Percentiles rank a stretch among this genome's conserved stretches.
phyloP scores from a whole-genome alignment of 1,140 invertebrate genomes.

The Lucilia cuprina region DNA sequence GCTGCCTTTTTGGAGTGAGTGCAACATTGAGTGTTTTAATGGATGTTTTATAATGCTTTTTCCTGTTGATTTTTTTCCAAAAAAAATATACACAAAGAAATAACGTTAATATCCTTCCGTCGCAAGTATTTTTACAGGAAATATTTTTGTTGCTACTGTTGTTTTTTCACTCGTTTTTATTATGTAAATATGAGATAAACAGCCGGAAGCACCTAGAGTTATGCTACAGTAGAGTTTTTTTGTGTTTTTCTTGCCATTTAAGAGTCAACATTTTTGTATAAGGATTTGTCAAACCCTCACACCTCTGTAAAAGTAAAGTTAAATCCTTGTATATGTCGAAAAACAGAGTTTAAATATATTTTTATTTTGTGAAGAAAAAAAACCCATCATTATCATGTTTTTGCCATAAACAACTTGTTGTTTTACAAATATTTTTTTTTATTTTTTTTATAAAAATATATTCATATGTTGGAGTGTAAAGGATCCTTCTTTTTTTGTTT shows the following conservation, averaged over 20 bases:
- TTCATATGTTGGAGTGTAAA: not conserved
- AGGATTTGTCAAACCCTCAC: not conserved
- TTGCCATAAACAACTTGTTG: slow-evolving; percentile 38
- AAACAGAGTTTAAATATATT: too few relatives aligned
- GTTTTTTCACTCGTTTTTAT: slow-evolving; percentile 11
- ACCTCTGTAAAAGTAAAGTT: too few relatives aligned
- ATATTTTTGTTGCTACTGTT: not conserved
- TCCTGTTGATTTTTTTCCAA: not conserved
- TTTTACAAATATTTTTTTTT: not conserved
- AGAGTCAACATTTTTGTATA: not conserved
- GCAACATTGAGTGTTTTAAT: not conserved
- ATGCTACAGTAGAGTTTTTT: not conserved
- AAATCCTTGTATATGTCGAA: too few relatives aligned
- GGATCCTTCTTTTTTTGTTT: not conserved
- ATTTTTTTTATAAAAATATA: not conserved
- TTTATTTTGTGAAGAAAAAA: not conserved
- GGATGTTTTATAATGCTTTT: not conserved
- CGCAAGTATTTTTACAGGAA: slow-evolving; percentile 1
- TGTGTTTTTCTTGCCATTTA: not conserved
- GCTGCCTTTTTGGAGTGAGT: too few relatives aligned
- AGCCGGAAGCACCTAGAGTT: slow-evolving; percentile 29
- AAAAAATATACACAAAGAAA: not conserved
- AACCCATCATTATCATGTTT: slow-evolving; percentile 34
- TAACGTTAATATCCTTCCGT: slow-evolving; percentile 26
- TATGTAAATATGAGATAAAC: slow-evolving; percentile 39